Percentiles rank a stretch among this genome's conserved stretches.
Conservation (phyloP, 1,140 invertebrate genomes). For the Druon quercuslanigerum region DNA sequence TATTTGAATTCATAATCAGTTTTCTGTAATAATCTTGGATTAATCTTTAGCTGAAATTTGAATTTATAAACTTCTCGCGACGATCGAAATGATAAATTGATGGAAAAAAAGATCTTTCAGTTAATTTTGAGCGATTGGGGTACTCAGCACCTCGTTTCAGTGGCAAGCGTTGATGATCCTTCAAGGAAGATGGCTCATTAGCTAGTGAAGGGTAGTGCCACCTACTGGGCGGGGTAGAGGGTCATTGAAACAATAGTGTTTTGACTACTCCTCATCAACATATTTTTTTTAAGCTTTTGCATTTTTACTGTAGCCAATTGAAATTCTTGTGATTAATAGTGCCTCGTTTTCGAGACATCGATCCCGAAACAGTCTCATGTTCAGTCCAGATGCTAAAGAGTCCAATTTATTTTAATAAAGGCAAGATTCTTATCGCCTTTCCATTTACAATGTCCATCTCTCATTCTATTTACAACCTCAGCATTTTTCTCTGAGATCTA, state of each 20-base stretch:
- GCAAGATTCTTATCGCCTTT: background rate
- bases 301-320: background rate
- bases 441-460: background rate
- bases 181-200: background rate
- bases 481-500: too few species aligned
- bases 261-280: background rate
- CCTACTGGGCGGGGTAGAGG: constrained; percentile 5
- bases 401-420: constrained; percentile 11
- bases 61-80: too few species aligned
- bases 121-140: too few species aligned
- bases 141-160: constrained; percentile 2
- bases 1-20: too few species aligned
- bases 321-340: constrained; percentile 2
- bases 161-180: background rate
- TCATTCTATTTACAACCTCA: too few species aligned
- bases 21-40: too few species aligned
- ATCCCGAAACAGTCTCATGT: background rate
- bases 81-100: too few species aligned
- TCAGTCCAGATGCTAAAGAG: background rate
- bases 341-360: background rate
- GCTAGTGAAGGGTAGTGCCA: background rate
- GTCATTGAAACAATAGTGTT: constrained; percentile 12
- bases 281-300: background rate
- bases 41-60: too few species aligned
- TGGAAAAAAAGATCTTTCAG: too few species aligned